phyloP scores from a whole-genome alignment of 2,797 vertebrate species.

The Acomys russatus region DNA sequence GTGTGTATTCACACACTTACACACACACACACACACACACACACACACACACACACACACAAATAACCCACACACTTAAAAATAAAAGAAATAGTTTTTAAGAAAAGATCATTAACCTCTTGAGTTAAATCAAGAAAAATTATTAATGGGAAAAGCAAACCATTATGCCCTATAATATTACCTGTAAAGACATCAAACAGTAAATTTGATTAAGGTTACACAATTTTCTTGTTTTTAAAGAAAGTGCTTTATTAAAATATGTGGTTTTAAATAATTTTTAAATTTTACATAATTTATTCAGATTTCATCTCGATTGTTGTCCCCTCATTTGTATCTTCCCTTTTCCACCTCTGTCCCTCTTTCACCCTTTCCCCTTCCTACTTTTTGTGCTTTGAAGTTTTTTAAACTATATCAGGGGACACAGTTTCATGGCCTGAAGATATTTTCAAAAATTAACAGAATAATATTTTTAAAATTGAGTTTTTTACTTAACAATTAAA shows the following conservation, averaged over 20 bases:
- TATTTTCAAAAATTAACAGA: background rate
- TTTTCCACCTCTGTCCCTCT: no score
- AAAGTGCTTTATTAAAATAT: slow-evolving; percentile 2
- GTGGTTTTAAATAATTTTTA: background rate
- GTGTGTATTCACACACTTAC: background rate
- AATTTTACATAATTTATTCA: no score
- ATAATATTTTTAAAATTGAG: background rate
- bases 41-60: background rate
- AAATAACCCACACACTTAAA: no score
- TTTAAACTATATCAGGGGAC: background rate
- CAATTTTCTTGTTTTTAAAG: slow-evolving; percentile 8
- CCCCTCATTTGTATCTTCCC: no score
- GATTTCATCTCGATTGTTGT: no score
- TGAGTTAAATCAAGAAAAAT: slow-evolving; percentile 1
- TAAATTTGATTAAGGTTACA: background rate
- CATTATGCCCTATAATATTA: background rate
- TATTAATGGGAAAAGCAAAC: slow-evolving; percentile 28
- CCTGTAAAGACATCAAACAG: background rate
- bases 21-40: background rate
- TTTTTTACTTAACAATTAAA: slow-evolving; percentile 5
- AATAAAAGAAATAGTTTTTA: background rate
- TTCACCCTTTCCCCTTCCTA: no score
- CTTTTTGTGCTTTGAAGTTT: background rate
- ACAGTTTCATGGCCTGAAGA: background rate
- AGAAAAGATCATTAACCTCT: background rate